Percentiles rank a stretch among this genome's conserved stretches.
Evolutionary conservation across 2,797 vertebrate genomes (phyloP).

Genomic region (Pantherophis alleghaniensis): DNA sequence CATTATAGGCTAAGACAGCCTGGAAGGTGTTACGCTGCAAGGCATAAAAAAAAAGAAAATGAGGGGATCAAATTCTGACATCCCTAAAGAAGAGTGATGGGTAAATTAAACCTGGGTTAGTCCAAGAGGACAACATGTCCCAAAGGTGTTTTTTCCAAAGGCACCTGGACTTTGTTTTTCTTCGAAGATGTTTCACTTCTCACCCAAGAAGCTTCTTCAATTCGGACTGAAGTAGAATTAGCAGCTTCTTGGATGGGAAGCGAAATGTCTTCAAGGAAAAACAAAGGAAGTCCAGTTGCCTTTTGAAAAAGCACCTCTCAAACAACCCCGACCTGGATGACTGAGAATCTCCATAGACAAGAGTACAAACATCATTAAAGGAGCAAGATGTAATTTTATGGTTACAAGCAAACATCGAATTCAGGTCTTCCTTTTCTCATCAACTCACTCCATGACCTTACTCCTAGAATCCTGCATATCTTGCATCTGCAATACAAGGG

Average conservation of each 20-base stretch:
- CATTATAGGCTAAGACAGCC: slow-evolving; percentile 84
- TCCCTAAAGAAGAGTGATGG: background rate
- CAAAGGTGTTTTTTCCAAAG: background rate
- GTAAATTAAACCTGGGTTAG: background rate
- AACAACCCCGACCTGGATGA: background rate
- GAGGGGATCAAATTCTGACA: accelerated
- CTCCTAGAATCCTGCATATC: background rate
- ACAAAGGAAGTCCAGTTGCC: background rate
- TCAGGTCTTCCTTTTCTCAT: background rate
- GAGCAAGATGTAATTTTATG: background rate
- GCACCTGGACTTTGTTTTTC: background rate
- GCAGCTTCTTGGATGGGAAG: background rate
- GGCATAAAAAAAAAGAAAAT: background rate
- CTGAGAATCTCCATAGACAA: background rate
- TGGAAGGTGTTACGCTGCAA: slow-evolving; percentile 93
- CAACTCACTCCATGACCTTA: background rate
- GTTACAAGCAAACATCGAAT: background rate
- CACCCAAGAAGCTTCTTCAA: background rate
- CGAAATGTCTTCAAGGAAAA: background rate
- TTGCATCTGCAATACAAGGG: background rate
- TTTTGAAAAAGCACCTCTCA: background rate
- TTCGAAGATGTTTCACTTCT: background rate
- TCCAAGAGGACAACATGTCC: background rate
- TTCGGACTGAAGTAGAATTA: background rate
- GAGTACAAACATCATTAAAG: background rate